phyloP scores from a whole-genome alignment of 2,888 invertebrate genomes.

The Balanococcus diminutus region DNA sequence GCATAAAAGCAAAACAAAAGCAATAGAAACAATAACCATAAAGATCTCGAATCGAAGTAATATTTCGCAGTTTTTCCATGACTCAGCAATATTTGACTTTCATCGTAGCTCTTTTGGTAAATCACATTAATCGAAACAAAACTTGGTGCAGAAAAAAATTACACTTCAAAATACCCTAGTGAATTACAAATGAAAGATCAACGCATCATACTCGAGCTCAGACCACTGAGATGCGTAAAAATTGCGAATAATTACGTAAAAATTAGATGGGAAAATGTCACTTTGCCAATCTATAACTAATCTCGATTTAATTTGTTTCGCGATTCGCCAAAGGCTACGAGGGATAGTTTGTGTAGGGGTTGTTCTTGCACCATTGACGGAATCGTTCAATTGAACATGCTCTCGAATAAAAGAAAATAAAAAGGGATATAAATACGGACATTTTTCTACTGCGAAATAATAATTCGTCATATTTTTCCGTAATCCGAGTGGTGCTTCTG shows the following conservation, averaged over 20 bases:
- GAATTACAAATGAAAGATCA: neutral
- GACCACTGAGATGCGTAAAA: neutral
- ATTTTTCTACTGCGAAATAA: neutral
- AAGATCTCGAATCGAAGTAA: neutral
- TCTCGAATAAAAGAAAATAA: neutral
- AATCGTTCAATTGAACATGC: neutral
- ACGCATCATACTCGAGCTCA: no score
- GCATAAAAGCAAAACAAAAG: neutral
- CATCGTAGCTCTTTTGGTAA: neutral
- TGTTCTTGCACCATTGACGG: neutral
- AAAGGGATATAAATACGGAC: neutral
- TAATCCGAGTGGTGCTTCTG: neutral
- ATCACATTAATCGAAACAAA: neutral
- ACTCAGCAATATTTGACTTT: neutral
- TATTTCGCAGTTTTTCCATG: neutral
- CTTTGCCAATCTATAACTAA: neutral
- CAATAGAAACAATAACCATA: constrained; percentile 19
- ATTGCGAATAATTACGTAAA: constrained; percentile 19
- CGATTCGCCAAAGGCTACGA: neutral
- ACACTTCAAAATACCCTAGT: neutral
- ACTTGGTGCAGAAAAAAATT: neutral
- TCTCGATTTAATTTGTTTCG: constrained; percentile 7
- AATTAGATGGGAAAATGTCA: neutral
- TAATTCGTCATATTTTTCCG: neutral
- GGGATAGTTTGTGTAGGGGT: neutral